phyloP scores from a whole-genome alignment of 2,113 vertebrate species.

The Phalacrocorax brasilianus region DNA sequence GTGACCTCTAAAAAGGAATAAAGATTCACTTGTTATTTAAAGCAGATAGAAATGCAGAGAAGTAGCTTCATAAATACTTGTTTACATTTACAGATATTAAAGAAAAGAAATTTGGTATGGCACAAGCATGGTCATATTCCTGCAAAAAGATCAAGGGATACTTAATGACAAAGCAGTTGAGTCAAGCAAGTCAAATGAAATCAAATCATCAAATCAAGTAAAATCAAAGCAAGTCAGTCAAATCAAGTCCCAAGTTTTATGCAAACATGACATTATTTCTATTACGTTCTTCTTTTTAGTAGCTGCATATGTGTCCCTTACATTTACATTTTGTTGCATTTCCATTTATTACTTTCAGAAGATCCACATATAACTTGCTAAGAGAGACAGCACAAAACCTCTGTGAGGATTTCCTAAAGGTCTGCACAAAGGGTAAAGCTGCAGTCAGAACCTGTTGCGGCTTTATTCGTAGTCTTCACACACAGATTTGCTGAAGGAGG shows the following conservation, averaged over 20 bases:
- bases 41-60: not conserved
- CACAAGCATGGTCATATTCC: not conserved
- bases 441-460: not conserved
- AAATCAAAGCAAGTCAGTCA: too few species aligned
- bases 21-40: not conserved
- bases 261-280: not conserved
- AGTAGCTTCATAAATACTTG: not conserved
- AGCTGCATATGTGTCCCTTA: not conserved
- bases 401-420: not conserved
- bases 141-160: not conserved
- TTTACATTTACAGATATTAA: not conserved
- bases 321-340: not conserved
- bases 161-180: not conserved
- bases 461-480: not conserved
- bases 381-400: not conserved
- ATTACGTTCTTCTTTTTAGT: not conserved
- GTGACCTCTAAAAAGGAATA: not conserved
- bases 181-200: too few species aligned
- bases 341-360: not conserved
- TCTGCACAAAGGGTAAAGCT: not conserved
- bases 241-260: not conserved
- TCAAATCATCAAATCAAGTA: too few species aligned
- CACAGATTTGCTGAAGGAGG: not conserved
- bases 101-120: not conserved
- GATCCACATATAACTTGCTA: not conserved